Conservation (phyloP, 2,113 vertebrate species). For the Brachirus orientalis region DNA sequence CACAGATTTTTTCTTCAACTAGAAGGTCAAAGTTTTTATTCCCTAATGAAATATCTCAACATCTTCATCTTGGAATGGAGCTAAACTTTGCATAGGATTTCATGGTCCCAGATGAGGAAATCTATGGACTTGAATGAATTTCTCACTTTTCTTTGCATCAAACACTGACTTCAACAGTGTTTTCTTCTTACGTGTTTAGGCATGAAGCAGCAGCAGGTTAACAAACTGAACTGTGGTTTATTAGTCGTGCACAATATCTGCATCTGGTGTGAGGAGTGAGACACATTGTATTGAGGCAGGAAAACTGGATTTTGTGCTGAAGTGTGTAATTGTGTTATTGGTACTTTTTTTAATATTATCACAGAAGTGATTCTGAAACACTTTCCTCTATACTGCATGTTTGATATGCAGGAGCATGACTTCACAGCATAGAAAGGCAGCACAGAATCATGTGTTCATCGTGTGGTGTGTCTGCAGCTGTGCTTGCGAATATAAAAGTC, state of each 20-base stretch:
- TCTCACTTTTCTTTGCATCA: neutral
- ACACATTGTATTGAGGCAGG: too few species aligned
- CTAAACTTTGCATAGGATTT: neutral
- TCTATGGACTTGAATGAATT: neutral
- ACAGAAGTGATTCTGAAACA: too few species aligned
- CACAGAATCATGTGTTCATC: neutral
- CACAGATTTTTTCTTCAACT: neutral
- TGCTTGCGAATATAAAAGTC: neutral
- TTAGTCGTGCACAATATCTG: too few species aligned
- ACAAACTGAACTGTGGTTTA: too few species aligned
- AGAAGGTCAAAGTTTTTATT: neutral
- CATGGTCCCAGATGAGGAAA: neutral
- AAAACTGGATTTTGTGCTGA: too few species aligned
- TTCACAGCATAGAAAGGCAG: too few species aligned
- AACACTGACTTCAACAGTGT: too few species aligned
- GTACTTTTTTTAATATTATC: too few species aligned
- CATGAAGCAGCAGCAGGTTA: too few species aligned
- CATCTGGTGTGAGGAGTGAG: too few species aligned
- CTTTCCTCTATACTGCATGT: neutral
- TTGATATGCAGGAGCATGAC: neutral
- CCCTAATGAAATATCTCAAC: neutral
- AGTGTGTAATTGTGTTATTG: too few species aligned
- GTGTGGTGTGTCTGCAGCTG: neutral
- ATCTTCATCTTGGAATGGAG: neutral
- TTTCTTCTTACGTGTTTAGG: too few species aligned